Base-by-base conservation (phyloP, 2,797 vertebrate species). In the Catamblyrhynchus diadema region DNA sequence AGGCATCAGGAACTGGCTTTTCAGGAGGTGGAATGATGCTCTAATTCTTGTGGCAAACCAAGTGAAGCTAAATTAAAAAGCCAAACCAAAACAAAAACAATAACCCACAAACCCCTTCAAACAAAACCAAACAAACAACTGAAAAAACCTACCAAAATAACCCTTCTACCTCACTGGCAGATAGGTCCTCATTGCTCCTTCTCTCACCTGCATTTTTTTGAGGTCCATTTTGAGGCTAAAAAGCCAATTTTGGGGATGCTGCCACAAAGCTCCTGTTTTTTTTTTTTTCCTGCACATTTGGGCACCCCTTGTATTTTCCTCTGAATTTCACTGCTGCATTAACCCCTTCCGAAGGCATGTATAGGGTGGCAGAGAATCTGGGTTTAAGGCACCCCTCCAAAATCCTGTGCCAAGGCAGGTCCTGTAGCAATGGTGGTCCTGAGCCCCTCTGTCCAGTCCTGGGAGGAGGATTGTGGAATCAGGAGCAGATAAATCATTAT, bases 141-240 rank as follows among this genome's bases (percentile, higher is more conserved):
- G 6, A 69, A 61, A 30, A 28, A 27, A 21, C 3, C 32, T 27
- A 16, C 8, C 6, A 28, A 13, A 45, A n/a, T 4, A 0, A 1
- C 15, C 4, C 6, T 45, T 33, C 54, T 33, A 3, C 11, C 73
- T 64, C 3, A 0, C 39, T 44, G 53, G 19, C 30, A 53, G 28
- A 8, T 47, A 56, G 10, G 12, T 19, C 12, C 32, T 67, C 4
- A 0, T 30, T 44, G 24, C 15, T 65, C 20, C 35, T 47, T 42
- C 25, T 66, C 32, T 60, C 20, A 14, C n/a, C 19, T 45, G 30
- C 14, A 3, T 1, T 22, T 42, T 51, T 59, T 23, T 4, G 24
- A 44, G 6, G 28, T 69, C 9, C 2, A 1, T 73, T 60, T 75
- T 86, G 37, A 75, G 28, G 25, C 13, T 48, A 41, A 54, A 56